Percentiles rank a stretch among this genome's conserved stretches.
phyloP scores from a whole-genome alignment of 2,113 vertebrate species.

The Elachura formosa region DNA sequence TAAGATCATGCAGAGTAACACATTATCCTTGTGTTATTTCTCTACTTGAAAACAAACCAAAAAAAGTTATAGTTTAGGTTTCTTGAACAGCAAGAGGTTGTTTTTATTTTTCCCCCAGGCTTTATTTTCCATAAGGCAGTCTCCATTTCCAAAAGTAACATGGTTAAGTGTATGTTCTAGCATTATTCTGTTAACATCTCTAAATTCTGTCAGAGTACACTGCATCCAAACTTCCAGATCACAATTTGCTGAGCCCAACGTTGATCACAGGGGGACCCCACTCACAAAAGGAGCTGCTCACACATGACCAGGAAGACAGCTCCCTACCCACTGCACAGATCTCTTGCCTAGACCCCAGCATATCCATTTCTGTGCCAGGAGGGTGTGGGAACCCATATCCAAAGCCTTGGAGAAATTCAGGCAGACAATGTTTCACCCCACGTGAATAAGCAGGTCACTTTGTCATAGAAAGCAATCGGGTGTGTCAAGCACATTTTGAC shows the following conservation, averaged over 20 bases:
- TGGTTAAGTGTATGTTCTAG: not conserved
- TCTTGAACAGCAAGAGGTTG: not conserved
- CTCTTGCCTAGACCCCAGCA: not conserved
- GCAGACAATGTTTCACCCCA: not conserved
- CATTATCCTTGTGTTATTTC: not conserved
- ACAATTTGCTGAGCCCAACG: not conserved
- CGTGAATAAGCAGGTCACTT: not conserved
- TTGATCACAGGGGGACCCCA: not conserved
- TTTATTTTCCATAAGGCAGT: not conserved
- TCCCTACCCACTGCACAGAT: rapidly evolving
- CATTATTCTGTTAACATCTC: not conserved
- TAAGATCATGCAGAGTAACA: not conserved
- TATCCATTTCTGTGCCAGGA: not conserved
- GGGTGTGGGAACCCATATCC: not conserved
- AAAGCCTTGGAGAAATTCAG: not conserved
- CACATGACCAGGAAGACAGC: not conserved
- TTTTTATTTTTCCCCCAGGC: not conserved
- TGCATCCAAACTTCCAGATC: not conserved
- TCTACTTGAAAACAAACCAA: not conserved
- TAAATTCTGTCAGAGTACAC: not conserved
- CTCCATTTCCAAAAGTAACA: not conserved
- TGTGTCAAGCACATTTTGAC: not conserved
- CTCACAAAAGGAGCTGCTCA: not conserved
- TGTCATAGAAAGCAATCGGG: rapidly evolving
- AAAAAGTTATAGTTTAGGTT: not conserved